Percentiles rank a stretch among this genome's conserved stretches.
Evolutionary conservation across 2,797 vertebrate genomes (phyloP).

Genomic region (Melanotaenia pygmaea): DNA sequence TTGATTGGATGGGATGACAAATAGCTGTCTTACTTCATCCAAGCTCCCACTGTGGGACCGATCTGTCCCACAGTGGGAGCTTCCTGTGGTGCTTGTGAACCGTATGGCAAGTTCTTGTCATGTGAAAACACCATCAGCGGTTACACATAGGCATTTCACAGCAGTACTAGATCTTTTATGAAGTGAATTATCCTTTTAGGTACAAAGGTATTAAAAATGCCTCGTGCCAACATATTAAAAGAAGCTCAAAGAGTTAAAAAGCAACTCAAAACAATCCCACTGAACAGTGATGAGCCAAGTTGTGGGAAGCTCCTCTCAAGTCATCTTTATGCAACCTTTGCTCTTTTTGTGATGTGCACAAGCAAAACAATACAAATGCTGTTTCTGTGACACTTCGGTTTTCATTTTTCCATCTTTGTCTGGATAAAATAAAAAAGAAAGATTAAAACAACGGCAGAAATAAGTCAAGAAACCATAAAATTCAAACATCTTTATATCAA

Average conservation of each 20-base stretch:
- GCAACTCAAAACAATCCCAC: neutral
- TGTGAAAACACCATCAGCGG: conserved; percentile 25
- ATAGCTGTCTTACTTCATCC: too few relatives aligned
- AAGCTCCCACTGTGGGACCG: conserved; percentile 41
- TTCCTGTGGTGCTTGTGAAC: conserved; percentile 47
- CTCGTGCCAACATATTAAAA: neutral
- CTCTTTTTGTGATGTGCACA: neutral
- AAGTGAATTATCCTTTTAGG: neutral
- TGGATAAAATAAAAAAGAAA: neutral
- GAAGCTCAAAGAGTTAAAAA: neutral
- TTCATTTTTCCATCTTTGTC: neutral
- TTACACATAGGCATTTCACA: neutral
- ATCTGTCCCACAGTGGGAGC: conserved; percentile 54
- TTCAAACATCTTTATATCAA: conserved; percentile 79
- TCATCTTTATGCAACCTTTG: neutral
- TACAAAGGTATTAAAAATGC: neutral
- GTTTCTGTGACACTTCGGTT: neutral
- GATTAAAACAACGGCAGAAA: conserved; percentile 1
- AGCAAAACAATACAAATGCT: neutral
- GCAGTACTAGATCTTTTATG: neutral
- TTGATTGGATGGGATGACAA: too few relatives aligned
- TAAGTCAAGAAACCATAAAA: conserved; percentile 56
- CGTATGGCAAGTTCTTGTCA: conserved; percentile 27
- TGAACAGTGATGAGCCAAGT: neutral
- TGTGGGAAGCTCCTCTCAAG: neutral